A percentile compares a stretch with the other conserved stretches of the same genome.
phyloP scores from a whole-genome alignment of 53 echinoderm and acorn worm species.

The Glandiceps talaboti region DNA sequence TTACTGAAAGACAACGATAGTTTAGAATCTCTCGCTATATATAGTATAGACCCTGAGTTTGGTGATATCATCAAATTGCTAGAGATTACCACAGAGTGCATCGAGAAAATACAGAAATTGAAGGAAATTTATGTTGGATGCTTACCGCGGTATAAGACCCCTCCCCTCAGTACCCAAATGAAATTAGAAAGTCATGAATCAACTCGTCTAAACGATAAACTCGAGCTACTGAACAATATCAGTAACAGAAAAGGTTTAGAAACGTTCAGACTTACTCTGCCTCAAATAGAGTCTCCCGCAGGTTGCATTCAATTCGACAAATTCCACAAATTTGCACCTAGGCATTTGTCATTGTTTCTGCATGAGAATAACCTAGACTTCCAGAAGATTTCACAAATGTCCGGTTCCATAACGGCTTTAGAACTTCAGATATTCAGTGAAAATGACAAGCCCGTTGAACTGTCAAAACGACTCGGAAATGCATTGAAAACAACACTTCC shows the following conservation, averaged over 20 bases:
- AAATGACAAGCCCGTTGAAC: background rate
- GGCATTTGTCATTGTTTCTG: no score
- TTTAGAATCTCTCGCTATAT: background rate
- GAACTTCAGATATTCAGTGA: background rate
- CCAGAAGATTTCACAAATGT: no score
- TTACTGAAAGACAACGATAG: background rate
- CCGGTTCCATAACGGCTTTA: background rate
- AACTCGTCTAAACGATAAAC: background rate
- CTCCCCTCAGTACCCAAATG: background rate
- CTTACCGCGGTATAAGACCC: background rate
- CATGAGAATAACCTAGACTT: no score
- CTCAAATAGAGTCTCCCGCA: no score
- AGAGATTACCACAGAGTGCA: background rate
- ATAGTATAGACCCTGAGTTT: background rate
- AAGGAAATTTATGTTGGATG: background rate
- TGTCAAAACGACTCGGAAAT: background rate
- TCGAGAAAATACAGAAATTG: background rate
- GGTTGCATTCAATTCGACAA: no score
- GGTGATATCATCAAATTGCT: background rate
- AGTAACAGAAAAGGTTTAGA: background rate
- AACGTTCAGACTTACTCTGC: no score
- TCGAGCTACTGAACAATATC: background rate
- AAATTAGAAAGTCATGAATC: background rate
- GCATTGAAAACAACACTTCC: background rate
- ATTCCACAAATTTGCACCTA: no score